Evolutionary conservation across 2,797 vertebrate genomes (phyloP).

Genomic region (Cryptoblepharus egeriae): DNA sequence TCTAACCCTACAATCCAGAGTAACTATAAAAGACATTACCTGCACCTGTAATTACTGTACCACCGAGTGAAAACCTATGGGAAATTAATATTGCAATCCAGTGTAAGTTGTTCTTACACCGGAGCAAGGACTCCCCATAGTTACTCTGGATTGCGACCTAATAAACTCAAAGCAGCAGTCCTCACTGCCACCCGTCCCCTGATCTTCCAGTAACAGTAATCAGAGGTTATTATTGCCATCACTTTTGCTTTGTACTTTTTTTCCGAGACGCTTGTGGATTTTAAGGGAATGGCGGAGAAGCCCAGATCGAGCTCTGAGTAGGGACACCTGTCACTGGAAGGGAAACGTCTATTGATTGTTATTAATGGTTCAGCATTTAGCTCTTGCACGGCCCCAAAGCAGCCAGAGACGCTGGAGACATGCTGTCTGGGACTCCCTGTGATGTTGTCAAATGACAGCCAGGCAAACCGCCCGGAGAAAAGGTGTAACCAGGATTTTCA

Average conservation of each 20-base stretch:
- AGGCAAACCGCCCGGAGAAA: constrained; percentile 74
- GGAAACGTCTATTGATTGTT: constrained; percentile 49
- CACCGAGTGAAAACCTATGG: no score
- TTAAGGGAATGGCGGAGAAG: constrained; percentile 70
- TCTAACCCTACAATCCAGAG: no score
- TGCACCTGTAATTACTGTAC: no score
- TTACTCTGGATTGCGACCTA: no score
- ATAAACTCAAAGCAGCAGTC: not conserved
- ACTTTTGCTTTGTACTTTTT: constrained; percentile 47
- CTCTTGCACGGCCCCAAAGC: constrained; percentile 50
- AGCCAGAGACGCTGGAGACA: constrained; percentile 51
- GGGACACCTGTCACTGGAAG: constrained; percentile 58
- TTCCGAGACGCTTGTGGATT: constrained; percentile 59
- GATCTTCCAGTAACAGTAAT: constrained; percentile 51
- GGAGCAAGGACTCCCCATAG: no score
- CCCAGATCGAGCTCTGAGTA: constrained; percentile 46
- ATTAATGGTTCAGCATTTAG: constrained; percentile 57
- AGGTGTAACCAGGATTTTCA: constrained; percentile 71
- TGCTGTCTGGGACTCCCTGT: constrained; percentile 62
- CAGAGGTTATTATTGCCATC: constrained; percentile 62
- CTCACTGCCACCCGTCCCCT: not conserved
- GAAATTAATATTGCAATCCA: no score
- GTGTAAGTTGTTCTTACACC: no score
- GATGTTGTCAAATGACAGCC: constrained; percentile 70
- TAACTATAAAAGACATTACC: no score